phyloP scores from a whole-genome alignment of 2,797 vertebrate genomes.

The Sarcophilus harrisii region DNA sequence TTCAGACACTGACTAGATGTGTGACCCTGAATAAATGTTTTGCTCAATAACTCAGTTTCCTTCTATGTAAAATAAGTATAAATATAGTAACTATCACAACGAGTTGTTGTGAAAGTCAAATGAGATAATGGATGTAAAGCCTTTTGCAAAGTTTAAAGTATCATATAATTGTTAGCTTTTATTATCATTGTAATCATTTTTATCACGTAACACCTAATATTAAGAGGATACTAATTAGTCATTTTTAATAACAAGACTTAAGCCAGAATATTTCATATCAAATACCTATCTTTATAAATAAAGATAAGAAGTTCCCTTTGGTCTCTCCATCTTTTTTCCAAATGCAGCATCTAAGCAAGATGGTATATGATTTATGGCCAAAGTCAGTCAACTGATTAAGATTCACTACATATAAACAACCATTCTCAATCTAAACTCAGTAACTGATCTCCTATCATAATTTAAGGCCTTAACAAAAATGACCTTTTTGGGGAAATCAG shows the following conservation, averaged over 20 bases:
- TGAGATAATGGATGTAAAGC: background rate
- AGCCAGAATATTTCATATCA: background rate
- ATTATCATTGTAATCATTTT: background rate
- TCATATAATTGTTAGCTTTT: background rate
- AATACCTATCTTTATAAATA: background rate
- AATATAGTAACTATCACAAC: background rate
- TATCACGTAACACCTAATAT: conserved; percentile 11
- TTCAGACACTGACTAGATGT: background rate
- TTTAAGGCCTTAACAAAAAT: background rate
- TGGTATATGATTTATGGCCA: background rate
- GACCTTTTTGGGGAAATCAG: background rate
- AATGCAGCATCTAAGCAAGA: conserved; percentile 12
- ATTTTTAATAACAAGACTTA: background rate
- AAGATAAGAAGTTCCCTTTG: background rate
- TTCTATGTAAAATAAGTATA: background rate
- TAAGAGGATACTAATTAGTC: background rate
- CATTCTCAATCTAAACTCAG: background rate
- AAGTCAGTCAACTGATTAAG: background rate
- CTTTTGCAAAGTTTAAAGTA: background rate
- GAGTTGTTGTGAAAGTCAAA: background rate
- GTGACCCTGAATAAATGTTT: background rate
- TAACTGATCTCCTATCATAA: background rate
- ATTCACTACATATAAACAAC: background rate
- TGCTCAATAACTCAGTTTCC: background rate
- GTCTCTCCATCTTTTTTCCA: background rate